phyloP scores from a whole-genome alignment of 2,888 invertebrate species.

The Eupsilia transversa region DNA sequence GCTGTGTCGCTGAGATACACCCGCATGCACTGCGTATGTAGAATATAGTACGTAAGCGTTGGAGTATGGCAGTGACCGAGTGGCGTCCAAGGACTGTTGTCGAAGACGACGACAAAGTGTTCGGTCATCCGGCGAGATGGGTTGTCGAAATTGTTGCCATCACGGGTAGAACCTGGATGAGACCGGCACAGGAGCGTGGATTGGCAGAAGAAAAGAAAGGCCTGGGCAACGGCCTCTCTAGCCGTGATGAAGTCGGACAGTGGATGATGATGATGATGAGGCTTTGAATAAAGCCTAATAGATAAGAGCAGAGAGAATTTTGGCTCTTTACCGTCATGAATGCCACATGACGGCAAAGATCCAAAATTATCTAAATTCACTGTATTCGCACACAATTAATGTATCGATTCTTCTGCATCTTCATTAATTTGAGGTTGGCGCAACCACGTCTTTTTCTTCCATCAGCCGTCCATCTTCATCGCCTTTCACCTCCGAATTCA shows the following conservation, averaged over 20 bases:
- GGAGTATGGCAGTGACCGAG: no score
- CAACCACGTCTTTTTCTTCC: background rate
- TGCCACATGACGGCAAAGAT: background rate
- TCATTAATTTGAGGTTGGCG: no score
- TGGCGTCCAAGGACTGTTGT: background rate
- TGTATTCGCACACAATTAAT: background rate
- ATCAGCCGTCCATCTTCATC: background rate
- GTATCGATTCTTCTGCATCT: background rate
- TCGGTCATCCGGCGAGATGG: background rate
- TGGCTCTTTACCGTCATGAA: background rate
- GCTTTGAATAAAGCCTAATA: background rate
- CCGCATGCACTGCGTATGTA: constrained; percentile 2
- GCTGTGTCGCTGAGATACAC: background rate
- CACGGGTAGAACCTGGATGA: no score
- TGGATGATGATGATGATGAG: background rate
- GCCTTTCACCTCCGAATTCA: background rate
- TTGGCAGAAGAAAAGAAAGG: background rate
- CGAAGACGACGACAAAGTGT: no score
- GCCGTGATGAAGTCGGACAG: no score
- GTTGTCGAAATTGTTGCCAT: no score
- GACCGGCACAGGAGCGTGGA: background rate
- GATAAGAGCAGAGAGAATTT: background rate
- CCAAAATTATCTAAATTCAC: background rate
- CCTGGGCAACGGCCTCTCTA: no score
- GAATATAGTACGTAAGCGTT: background rate